A percentile compares a stretch with the other conserved stretches of the same genome.
Evolutionary conservation across 2,888 invertebrate genomes (phyloP).

Genomic region (Acronicta aceris): DNA sequence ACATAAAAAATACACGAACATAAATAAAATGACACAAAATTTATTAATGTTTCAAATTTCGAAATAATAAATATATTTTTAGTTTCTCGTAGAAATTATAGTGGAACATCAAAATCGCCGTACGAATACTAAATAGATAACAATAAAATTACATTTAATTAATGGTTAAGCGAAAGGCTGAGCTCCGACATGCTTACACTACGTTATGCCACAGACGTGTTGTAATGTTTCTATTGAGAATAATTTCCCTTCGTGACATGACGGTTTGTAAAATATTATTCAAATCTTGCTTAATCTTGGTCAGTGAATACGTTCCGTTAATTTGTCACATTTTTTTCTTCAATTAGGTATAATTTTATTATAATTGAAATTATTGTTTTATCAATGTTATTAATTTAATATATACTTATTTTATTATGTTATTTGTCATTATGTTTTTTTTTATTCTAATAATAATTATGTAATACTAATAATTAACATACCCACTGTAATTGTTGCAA

Average conservation of each 20-base stretch:
- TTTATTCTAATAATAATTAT: too few relatives aligned
- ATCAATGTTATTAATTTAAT: too few relatives aligned
- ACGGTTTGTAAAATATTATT: neutral
- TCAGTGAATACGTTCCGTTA: too few relatives aligned
- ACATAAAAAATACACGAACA: conserved; percentile 25
- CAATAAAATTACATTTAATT: conserved; percentile 53
- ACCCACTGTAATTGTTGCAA: too few relatives aligned
- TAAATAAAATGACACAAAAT: conserved; percentile 14
- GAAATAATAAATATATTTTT: conserved; percentile 32
- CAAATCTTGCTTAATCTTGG: too few relatives aligned
- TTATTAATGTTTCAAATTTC: conserved; percentile 18
- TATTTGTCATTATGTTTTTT: too few relatives aligned
- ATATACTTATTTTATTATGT: too few relatives aligned
- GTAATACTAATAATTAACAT: too few relatives aligned
- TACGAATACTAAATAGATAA: conserved; percentile 37
- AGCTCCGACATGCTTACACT: conserved; percentile 32
- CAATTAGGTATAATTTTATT: too few relatives aligned
- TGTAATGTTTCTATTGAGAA: neutral
- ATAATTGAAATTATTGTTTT: too few relatives aligned
- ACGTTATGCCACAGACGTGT: conserved; percentile 17
- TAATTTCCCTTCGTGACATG: conserved; percentile 12
- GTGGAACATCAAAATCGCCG: conserved; percentile 47
- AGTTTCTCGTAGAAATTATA: conserved; percentile 22
- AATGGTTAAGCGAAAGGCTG: conserved; percentile 47
- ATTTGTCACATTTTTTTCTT: too few relatives aligned